phyloP scores from a whole-genome alignment of 1,140 invertebrate species.

The Euborellia annulipes region DNA sequence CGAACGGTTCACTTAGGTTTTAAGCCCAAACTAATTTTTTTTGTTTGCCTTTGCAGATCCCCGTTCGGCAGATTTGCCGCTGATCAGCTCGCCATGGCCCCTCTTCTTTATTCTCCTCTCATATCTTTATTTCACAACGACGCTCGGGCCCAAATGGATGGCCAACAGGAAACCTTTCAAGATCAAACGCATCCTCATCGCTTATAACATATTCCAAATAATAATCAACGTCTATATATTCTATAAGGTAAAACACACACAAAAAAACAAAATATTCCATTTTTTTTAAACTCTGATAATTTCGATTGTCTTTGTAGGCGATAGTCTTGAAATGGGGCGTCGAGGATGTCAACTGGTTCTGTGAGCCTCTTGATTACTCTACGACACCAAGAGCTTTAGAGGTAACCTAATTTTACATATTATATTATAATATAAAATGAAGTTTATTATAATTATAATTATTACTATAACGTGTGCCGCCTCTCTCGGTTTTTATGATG shows the following conservation, averaged over 20 bases:
- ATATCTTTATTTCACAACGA: conserved; percentile 48
- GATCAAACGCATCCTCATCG: conserved; percentile 41
- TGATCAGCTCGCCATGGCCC: conserved; percentile 45
- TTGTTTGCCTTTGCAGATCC: conserved; percentile 46
- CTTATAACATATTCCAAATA: conserved; percentile 54
- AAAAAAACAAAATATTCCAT: background rate
- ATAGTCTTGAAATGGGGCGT: background rate
- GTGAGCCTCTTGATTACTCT: background rate
- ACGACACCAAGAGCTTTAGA: too few species aligned
- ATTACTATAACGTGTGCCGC: too few species aligned
- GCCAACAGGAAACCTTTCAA: conserved; percentile 44
- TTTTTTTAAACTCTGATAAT: conserved; percentile 16
- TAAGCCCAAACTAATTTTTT: too few species aligned
- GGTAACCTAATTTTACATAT: background rate
- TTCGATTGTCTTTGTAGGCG: conserved; percentile 7
- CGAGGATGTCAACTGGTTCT: background rate
- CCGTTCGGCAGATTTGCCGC: conserved; percentile 39
- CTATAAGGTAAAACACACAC: conserved; percentile 30
- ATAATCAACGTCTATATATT: conserved; percentile 44
- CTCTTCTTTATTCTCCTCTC: conserved; percentile 40
- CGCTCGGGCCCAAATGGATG: conserved; percentile 55
- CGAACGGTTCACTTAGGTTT: too few species aligned
- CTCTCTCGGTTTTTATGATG: too few species aligned
- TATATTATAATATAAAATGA: conserved; percentile 11
- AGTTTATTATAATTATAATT: too few species aligned